phyloP scores from a whole-genome alignment of 1,140 invertebrate genomes.

The Caerostris darwini region DNA sequence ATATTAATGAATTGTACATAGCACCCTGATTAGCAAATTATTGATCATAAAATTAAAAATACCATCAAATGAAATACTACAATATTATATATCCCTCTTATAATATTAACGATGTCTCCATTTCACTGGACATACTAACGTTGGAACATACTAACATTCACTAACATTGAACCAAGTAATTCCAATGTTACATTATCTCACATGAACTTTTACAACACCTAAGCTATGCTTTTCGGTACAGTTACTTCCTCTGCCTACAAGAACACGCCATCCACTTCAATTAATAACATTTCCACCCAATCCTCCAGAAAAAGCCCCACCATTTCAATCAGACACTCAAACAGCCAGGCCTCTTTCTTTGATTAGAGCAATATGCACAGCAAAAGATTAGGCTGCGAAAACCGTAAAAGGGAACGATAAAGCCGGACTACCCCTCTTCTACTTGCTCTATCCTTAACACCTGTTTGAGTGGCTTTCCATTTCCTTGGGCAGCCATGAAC shows the following conservation, averaged over 20 bases:
- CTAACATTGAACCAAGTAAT: no score
- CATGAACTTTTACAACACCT: no score
- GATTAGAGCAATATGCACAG: constrained; percentile 15
- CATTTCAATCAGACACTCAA: constrained; percentile 17
- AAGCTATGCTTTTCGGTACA: no score
- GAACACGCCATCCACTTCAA: neutral
- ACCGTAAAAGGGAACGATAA: constrained; percentile 39
- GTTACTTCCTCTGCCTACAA: neutral
- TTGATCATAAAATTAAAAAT: no score
- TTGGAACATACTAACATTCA: no score
- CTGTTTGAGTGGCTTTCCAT: constrained; percentile 39
- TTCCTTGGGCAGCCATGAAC: constrained; percentile 17
- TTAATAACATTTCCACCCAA: neutral
- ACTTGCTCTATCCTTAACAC: neutral
- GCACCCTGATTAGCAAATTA: no score
- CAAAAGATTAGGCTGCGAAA: constrained; percentile 17
- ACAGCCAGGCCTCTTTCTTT: constrained; percentile 6
- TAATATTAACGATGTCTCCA: no score
- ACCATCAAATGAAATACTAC: no score
- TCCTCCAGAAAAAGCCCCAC: neutral
- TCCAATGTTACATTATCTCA: no score
- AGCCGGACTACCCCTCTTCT: constrained; percentile 3
- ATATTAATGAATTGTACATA: no score
- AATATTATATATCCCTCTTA: no score
- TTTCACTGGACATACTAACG: no score